Evolutionary conservation across 1,140 invertebrate species (phyloP), one percentile per base, ranked within the genome.

Genomic region (Pissodes strobi): DNA sequence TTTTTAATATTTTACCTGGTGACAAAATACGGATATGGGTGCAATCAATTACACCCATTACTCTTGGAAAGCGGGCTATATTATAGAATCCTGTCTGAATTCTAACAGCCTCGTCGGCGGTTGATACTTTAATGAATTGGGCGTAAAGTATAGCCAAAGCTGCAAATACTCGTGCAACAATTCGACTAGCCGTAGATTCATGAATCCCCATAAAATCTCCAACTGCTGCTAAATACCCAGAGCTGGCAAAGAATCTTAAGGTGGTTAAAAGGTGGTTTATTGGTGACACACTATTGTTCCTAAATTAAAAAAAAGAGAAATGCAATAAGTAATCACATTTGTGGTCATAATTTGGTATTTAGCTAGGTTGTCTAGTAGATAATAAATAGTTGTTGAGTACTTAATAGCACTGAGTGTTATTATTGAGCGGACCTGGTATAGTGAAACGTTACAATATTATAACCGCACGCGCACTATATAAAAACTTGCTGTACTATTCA

Each of bases 41-140:
- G 13, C 39, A 5, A 13, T 41, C 10, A 8, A 17, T 12, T 6
- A 6, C 6, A 12, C 10, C 39, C 5, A 41, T 41, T 41, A 41
- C 13, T 41, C 39, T 41, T 8, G 39, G 39, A 13, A 41, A n/a
- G n/a, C n/a, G n/a, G n/a, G n/a, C n/a, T n/a, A 41, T 41, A 41
- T 17, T 13, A 5, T 41, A 13, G 13, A 41, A 6, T n/a, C 13
- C 6, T n/a, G 5, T 8, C 4, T 8, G 15, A 8, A 8, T n/a
- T n/a, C n/a, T n/a, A n/a, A n/a, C n/a, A n/a, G n/a, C n/a, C n/a
- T n/a, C 39, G 6, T 17, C 39, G 13, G 4, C 39, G 5, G 13
- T n/a, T 41, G 15, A 5, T 5, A 41, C 13, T 6, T 41, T 8
- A n/a, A 41, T 17, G 15, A 8, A 41, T 8, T 13, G 10, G 4